Evolutionary conservation across 1,140 invertebrate genomes (phyloP), one percentile per base, ranked within the genome.

Genomic region (Magallana angulata): DNA sequence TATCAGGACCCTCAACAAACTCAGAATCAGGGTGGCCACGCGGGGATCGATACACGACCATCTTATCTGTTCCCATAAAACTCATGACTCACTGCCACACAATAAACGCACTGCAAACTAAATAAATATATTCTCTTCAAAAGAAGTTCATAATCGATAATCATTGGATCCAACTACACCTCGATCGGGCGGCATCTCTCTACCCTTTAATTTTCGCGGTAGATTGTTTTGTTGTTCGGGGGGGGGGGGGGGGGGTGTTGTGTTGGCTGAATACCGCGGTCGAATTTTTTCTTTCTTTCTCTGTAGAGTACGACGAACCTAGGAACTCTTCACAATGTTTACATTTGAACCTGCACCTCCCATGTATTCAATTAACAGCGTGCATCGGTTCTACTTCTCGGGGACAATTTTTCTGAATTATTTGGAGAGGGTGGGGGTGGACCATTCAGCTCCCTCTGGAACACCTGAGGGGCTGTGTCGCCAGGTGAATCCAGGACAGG

Each of bases 321-420:
- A 12, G 24, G 24, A 76, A 11, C 24, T 30, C 68, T 76, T 76
- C 18, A 30, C 8, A 12, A 76, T 76, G 14, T 76, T 76, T 76
- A 76, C 68, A 30, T 76, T 11, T 36, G 24, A 76, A 12, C 68
- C 4, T 76, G 68, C 24, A 76, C 68, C 68, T 76, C 68, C 68
- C 68, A 30, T 76, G 12, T 76, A 76, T 76, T 71, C 24, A 76
- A 76, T 76, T 76, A 76, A 76, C 68, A 76, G 36, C 68, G 68
- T 30, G 24, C 68, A 9, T 1, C 1, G 68, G 18, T 11, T 76
- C 60, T 12, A 12, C 68, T 30, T 36, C 14, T 11, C 24, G 0
- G 68, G 14, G 68, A 76, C 24, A 24, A 24, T 24, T 12, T 24
- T n/a, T 71, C 6, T 3, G n/a, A 48, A 48, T 18, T 7, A 6